Conservation (phyloP, 2,888 invertebrate species). For the Heterodera filipjevi region DNA sequence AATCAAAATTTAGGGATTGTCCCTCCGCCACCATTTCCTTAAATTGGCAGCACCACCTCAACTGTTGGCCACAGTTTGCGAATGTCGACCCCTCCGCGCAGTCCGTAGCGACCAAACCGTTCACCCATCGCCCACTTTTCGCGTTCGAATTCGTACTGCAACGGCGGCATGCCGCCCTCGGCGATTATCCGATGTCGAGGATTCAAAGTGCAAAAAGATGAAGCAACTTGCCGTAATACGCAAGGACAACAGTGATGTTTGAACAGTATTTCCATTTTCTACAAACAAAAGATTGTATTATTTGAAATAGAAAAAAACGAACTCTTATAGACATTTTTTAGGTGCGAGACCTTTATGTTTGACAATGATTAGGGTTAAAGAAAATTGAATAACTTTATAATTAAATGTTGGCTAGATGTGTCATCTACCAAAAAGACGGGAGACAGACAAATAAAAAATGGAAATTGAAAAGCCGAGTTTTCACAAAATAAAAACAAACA, state of each 20-base stretch:
- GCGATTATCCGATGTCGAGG: conserved; percentile 52
- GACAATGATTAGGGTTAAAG: too few species aligned
- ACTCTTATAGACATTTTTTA: too few species aligned
- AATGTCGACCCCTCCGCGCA: conserved; percentile 53
- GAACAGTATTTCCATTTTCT: not conserved
- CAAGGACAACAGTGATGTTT: not conserved
- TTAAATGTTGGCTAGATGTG: too few species aligned
- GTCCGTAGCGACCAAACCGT: conserved; percentile 56
- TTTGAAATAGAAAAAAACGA: too few species aligned
- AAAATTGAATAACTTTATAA: too few species aligned
- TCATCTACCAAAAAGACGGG: too few species aligned
- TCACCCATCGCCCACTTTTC: conserved; percentile 45
- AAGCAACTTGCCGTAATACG: not conserved
- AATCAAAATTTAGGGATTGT: too few species aligned
- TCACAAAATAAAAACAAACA: too few species aligned
- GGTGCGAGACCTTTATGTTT: too few species aligned
- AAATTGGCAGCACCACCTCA: conserved; percentile 43
- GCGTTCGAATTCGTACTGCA: conserved; percentile 55
- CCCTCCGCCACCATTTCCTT: too few species aligned
- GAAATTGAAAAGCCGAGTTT: too few species aligned
- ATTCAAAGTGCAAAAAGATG: conserved; percentile 46
- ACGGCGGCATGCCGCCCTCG: conserved; percentile 57
- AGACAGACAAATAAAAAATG: too few species aligned
- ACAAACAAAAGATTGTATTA: not conserved
- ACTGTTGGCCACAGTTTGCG: conserved; percentile 57